phyloP scores from a whole-genome alignment of 2,888 invertebrate genomes.

The Metopia argyrocephala region DNA sequence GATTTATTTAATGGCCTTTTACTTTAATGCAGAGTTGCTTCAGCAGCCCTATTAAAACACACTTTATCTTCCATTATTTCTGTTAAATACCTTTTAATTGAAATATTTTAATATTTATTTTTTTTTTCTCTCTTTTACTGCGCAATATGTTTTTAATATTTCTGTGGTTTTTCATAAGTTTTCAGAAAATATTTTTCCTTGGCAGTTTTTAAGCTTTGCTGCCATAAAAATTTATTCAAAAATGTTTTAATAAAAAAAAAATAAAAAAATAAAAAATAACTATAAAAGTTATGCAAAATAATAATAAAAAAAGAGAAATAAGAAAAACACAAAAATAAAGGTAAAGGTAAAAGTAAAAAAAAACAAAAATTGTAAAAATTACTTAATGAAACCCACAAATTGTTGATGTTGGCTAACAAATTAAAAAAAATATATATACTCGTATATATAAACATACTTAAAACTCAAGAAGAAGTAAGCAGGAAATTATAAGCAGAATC shows the following conservation, averaged over 20 bases:
- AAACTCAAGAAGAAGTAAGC: constrained; percentile 23
- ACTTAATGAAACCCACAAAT: constrained; percentile 65
- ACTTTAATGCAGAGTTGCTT: too few species aligned
- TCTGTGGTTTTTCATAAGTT: constrained; percentile 14
- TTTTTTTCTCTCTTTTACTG: background rate
- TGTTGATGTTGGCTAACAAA: constrained; percentile 63
- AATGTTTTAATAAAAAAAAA: constrained; percentile 13
- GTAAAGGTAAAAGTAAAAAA: background rate
- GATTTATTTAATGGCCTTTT: too few species aligned
- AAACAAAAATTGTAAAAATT: constrained; percentile 45
- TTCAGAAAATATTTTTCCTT: constrained; percentile 42
- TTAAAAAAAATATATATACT: too few species aligned
- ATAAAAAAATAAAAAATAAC: constrained; percentile 1
- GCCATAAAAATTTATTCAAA: constrained; percentile 23
- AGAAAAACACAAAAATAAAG: background rate
- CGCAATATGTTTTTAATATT: background rate
- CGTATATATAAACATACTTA: too few species aligned
- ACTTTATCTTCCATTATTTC: background rate
- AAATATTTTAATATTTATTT: background rate
- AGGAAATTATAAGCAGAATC: background rate
- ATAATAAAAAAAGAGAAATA: background rate
- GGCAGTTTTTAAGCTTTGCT: constrained; percentile 4
- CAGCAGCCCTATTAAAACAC: too few species aligned
- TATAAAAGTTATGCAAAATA: background rate
- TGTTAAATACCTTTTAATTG: background rate